phyloP scores from a whole-genome alignment of 2,113 vertebrate genomes.

The Percina caprodes region DNA sequence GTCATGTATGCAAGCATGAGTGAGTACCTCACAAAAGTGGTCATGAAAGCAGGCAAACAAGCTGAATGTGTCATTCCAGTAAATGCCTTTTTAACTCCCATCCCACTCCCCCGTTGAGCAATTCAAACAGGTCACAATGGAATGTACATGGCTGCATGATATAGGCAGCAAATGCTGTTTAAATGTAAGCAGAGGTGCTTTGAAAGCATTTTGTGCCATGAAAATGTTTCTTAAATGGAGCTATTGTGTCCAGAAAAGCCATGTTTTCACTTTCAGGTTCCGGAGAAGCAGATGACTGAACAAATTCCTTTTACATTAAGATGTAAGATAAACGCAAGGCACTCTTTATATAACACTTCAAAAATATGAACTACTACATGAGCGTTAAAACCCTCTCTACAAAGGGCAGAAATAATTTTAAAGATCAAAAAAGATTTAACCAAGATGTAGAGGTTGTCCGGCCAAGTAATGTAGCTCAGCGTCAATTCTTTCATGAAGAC shows the following conservation, averaged over 20 bases:
- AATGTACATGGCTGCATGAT: slow-evolving; percentile 28
- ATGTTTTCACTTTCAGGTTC: slow-evolving; percentile 32
- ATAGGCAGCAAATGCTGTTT: slow-evolving; percentile 34
- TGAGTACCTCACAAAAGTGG: background rate
- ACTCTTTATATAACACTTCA: background rate
- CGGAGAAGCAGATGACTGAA: slow-evolving; percentile 25
- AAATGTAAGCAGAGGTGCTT: slow-evolving; percentile 50
- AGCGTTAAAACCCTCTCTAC: background rate
- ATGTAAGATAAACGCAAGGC: slow-evolving; percentile 6
- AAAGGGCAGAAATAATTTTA: background rate
- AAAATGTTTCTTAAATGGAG: slow-evolving; percentile 47
- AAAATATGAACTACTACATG: background rate
- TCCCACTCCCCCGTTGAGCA: slow-evolving; percentile 43
- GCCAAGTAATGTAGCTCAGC: background rate
- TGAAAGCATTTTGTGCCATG: slow-evolving; percentile 37
- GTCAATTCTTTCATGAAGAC: no score
- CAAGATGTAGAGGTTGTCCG: background rate
- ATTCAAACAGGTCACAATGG: slow-evolving; percentile 54
- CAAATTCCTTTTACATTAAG: slow-evolving; percentile 25
- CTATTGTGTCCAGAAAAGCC: slow-evolving; percentile 27
- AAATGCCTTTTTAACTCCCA: slow-evolving; percentile 47
- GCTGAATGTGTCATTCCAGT: slow-evolving; percentile 30
- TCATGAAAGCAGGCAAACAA: slow-evolving; percentile 6
- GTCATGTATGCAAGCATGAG: background rate
- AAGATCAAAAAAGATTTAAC: background rate